phyloP scores from a whole-genome alignment of 2,113 vertebrate species.

The Microcebus griseorufus region DNA sequence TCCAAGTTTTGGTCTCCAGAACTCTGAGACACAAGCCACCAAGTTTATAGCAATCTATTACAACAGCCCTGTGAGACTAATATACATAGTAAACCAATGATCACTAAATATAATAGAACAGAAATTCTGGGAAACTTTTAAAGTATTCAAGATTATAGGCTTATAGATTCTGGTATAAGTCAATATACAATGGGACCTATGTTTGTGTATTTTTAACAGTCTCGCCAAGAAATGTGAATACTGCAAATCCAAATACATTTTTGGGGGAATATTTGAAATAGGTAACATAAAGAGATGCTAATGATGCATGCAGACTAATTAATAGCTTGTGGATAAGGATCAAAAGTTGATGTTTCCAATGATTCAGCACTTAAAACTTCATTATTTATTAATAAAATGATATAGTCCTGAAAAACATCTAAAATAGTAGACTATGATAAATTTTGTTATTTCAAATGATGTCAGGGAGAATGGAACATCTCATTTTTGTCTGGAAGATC shows the following conservation, averaged over 20 bases:
- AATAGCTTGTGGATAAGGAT: neutral
- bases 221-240: neutral
- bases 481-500: neutral
- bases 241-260: neutral
- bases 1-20: neutral
- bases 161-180: neutral
- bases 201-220: neutral
- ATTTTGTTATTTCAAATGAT: neutral
- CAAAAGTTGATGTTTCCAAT: neutral
- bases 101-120: neutral
- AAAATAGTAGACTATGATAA: neutral
- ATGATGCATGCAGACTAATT: neutral
- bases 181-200: neutral
- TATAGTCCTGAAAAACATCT: neutral
- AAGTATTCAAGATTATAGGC: neutral
- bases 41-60: neutral
- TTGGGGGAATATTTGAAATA: neutral
- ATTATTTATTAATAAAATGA: neutral
- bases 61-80: neutral
- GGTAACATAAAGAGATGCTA: neutral
- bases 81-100: neutral
- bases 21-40: neutral
- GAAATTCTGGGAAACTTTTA: neutral
- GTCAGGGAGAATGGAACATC: neutral
- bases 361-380: neutral